A percentile compares a stretch with the other conserved stretches of the same genome.
Evolutionary conservation across 2,113 vertebrate genomes (phyloP).

Genomic region (Petroica traversi): DNA sequence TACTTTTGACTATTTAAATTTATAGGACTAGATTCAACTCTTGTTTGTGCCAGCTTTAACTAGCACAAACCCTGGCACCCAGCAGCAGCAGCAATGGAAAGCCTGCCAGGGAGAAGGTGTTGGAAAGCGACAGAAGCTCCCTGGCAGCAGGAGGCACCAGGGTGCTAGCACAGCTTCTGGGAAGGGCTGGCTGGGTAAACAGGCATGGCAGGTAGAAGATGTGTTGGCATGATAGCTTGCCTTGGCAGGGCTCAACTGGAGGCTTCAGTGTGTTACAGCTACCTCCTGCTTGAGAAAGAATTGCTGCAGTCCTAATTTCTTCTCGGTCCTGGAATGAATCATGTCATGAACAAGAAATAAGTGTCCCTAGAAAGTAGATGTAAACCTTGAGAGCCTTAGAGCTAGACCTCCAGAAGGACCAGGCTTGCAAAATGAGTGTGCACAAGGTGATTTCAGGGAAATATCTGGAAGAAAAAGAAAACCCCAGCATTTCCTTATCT

Average conservation of each 20-base stretch:
- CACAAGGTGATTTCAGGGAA: not conserved
- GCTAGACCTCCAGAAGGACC: not conserved
- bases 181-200: conserved; percentile 7
- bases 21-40: conserved; percentile 42
- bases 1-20: conserved; percentile 66
- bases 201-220: conserved; percentile 46
- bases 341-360: not conserved
- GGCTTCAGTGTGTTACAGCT: not conserved
- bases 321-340: not conserved
- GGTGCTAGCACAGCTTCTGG: not conserved
- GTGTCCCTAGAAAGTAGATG: not conserved
- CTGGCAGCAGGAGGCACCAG: not conserved
- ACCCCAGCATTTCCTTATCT: not conserved
- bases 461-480: not conserved
- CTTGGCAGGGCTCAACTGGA: not conserved
- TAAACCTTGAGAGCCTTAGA: not conserved
- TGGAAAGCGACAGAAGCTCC: conserved; percentile 45
- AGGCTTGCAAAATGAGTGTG: not conserved
- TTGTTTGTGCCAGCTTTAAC: conserved; percentile 44
- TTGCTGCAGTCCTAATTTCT: not conserved
- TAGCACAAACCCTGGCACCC: conserved; percentile 37
- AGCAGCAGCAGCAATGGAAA: not conserved
- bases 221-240: not conserved
- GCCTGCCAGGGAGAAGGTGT: conserved; percentile 50
- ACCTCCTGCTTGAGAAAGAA: not conserved